A percentile compares a stretch with the other conserved stretches of the same genome.
Conservation (phyloP, 2,113 vertebrate genomes). For the Gobio gobio region DNA sequence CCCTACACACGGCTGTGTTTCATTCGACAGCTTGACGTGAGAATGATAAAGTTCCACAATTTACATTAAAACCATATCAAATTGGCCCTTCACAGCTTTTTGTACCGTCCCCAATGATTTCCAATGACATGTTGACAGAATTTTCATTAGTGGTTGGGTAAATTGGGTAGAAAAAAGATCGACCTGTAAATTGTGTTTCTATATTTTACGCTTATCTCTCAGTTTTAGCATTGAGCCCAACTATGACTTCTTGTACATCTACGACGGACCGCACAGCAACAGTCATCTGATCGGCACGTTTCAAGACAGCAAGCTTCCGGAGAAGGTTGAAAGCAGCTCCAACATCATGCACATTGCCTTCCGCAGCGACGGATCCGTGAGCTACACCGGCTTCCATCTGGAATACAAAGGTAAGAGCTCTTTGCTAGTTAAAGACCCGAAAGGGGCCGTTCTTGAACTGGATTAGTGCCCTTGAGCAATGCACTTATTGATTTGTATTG, state of each 20-base stretch:
- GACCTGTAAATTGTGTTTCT: background rate
- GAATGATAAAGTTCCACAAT: too few species aligned
- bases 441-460: background rate
- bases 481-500: background rate
- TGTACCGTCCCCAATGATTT: background rate
- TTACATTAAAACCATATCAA: too few species aligned
- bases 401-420: constrained; percentile 92
- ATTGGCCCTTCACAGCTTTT: too few species aligned
- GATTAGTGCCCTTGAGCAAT: background rate
- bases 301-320: constrained; percentile 96
- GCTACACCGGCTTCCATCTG: constrained; percentile 96
- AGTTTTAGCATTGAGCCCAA: constrained; percentile 99
- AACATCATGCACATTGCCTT: constrained; percentile 97
- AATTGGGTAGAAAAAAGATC: background rate
- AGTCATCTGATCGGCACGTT: constrained; percentile 93
- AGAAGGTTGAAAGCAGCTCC: constrained; percentile 95
- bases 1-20: too few species aligned
- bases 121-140: background rate
- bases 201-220: constrained; percentile 38
- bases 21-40: too few species aligned
- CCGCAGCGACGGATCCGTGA: constrained; percentile 97
- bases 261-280: constrained; percentile 91
- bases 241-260: constrained; percentile 98
- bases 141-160: background rate
- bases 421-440: background rate